Conservation (phyloP, 2,888 invertebrate genomes). For the Physocephala rufipes region DNA sequence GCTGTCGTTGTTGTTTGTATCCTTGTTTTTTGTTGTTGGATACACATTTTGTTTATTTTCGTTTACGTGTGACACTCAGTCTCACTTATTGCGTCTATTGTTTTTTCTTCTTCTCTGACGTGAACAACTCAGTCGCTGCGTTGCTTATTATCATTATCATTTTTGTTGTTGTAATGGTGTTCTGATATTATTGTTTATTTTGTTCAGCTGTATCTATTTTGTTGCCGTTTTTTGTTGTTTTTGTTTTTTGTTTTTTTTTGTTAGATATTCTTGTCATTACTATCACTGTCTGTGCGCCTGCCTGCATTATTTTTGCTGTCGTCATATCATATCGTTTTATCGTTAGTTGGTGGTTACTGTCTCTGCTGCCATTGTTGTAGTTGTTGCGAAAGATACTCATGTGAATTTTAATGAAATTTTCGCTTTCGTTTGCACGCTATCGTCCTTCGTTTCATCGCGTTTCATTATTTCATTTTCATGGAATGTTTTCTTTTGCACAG, state of each 20-base stretch:
- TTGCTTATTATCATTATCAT: no score
- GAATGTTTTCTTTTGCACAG: neutral
- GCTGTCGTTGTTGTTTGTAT: no score
- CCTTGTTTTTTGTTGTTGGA: no score
- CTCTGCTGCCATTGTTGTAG: slow-evolving; percentile 9
- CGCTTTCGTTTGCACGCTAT: slow-evolving; percentile 30
- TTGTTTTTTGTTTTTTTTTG: neutral
- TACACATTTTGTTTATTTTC: no score
- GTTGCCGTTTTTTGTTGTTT: neutral
- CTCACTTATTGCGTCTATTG: no score
- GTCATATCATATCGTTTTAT: neutral
- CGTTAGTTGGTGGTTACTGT: no score
- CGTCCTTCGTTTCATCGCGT: neutral
- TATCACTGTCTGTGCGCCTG: neutral
- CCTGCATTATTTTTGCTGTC: neutral
- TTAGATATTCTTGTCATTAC: neutral
- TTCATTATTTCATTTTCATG: neutral
- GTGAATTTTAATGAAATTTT: slow-evolving; percentile 36
- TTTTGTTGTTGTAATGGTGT: no score
- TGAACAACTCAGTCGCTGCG: no score
- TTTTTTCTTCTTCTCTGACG: no score
- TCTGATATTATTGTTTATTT: neutral
- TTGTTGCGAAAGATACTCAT: slow-evolving; percentile 21
- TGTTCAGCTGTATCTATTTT: no score
- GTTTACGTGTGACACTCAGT: no score